Evolutionary conservation across 2,888 invertebrate genomes (phyloP).

Genomic region (Parnassius mnemosyne): DNA sequence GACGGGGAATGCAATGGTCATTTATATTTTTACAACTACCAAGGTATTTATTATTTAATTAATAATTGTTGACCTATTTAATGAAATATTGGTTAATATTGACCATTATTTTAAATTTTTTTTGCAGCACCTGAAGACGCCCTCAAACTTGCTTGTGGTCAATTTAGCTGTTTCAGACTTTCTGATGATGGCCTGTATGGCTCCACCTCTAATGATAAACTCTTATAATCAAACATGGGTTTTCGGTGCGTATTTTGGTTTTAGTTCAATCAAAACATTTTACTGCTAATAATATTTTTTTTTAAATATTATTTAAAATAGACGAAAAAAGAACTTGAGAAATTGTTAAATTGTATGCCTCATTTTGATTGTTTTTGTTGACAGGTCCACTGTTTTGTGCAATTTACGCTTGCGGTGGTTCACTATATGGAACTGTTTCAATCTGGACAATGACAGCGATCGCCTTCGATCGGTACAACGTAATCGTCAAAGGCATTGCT

Average conservation of each 20-base stretch:
- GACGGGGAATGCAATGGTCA: constrained; percentile 85
- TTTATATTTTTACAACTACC: constrained; percentile 86
- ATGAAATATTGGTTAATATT: neutral
- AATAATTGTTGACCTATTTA: neutral
- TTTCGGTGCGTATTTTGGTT: constrained; percentile 70
- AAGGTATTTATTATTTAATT: constrained; percentile 60
- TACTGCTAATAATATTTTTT: neutral
- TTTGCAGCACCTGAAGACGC: constrained; percentile 3
- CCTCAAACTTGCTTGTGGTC: constrained; percentile 91
- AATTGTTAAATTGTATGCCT: neutral
- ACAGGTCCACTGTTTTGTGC: constrained; percentile 87
- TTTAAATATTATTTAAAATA: neutral
- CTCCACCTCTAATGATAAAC: constrained; percentile 89
- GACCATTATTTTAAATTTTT: neutral
- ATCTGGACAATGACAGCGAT: constrained; percentile 93
- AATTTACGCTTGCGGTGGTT: constrained; percentile 88
- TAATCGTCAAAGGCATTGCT: constrained; percentile 90
- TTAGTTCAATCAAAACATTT: constrained; percentile 1
- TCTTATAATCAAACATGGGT: constrained; percentile 88
- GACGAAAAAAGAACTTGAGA: too few species aligned
- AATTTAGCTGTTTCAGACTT: constrained; percentile 95
- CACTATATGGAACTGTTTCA: constrained; percentile 89
- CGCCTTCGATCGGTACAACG: constrained; percentile 90
- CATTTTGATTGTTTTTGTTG: constrained; percentile 5
- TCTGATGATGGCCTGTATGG: constrained; percentile 91